Evolutionary conservation across 2,888 invertebrate genomes (phyloP), one percentile per base, ranked within the genome.

Genomic region (Coecobrya sp.): DNA sequence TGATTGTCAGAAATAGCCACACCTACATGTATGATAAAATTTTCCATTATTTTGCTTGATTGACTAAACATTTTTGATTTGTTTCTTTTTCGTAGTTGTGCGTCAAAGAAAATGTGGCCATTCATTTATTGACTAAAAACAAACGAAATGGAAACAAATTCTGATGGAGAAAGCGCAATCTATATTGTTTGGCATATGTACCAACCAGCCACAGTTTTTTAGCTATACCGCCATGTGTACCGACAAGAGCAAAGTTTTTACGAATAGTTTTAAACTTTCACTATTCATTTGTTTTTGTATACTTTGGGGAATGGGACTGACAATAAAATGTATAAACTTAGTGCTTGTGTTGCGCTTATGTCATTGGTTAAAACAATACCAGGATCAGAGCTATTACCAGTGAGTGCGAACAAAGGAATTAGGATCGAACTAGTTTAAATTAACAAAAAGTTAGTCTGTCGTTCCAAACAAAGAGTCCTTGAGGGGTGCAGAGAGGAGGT

Each of bases 391-490:
- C 55, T 19, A 55, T 55, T 19, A 19, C 19, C 13, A 19, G 30
- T n/a, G 19, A 81, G 62, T 79, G 82, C 82, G 59, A 85, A 85
- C 84, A 65, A 65, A 85, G 45, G 84, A 65, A 85, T 85, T 85
- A 85, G 59, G 84, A 85, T 62, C 65, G 65, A 70, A 86, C 70
- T 86, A 86, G 49, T 86, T 86, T 70, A 86, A 86, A 86, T 86
- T 86, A 86, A 86, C 86, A 86, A 86, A 86, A 85, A 85, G 84
- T 85, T 85, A 62, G 62, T 45, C 45, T 27, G 16, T 65, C 62
- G 25, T 65, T 65, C 25, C 27, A 10, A 65, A 45, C 19, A 62
- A 85, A 65, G 65, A 85, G 25, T 45, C 65, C 42, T 45, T 85
- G 84, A 65, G 62, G 55, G 59, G 36, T 27, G 11, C 62, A 65